Base-by-base conservation (phyloP, 1,140 invertebrate species). In the Sycobia sp. region DNA sequence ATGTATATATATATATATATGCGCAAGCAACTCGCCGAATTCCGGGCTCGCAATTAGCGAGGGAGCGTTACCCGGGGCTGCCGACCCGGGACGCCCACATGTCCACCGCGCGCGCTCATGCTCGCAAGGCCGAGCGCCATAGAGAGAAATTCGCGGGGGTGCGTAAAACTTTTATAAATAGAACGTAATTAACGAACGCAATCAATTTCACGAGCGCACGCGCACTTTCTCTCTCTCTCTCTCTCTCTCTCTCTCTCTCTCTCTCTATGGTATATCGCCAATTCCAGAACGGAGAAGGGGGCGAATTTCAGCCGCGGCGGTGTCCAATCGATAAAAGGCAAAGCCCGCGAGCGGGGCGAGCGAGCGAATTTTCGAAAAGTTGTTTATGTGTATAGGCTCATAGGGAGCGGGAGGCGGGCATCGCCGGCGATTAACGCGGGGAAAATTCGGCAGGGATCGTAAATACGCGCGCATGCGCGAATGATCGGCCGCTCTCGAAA, bases 111-210 rank as follows among this genome's bases (percentile, higher is more conserved):
- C 4, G 20, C 41, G n/a, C 18, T 22, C 32, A 20, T n/a, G 23
- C 36, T n/a, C 16, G 3, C 29, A 18, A 14, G 20, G 0, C 5
- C 47, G 5, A 25, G 20, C n/a, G 13, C 23, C 1, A n/a, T n/a
- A n/a, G n/a, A n/a, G n/a, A n/a, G n/a, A n/a, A n/a, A n/a, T n/a
- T n/a, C n/a, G n/a, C n/a, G n/a, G 4, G 20, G 16, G 32, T 11
- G 36, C 47, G 49, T 56, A 50, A 65, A 65, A 65, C 62, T 65
- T 65, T 58, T 65, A 65, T 65, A 65, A 65, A 65, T 44, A 59
- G 55, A 58, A 65, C 62, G 62, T 65, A 65, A 65, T 65, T 58
- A 65, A 65, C 62, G 55, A 65, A 65, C 38, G 55, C 62, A 65
- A 65, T 65, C 62, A 58, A 65, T 65, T 65, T 58, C 32, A 54